These are phyloP conservation scores for Eutolmus rufibarbis DNA, from an alignment of 2,888 invertebrate species.

Conservation along the genomic window DNA sequence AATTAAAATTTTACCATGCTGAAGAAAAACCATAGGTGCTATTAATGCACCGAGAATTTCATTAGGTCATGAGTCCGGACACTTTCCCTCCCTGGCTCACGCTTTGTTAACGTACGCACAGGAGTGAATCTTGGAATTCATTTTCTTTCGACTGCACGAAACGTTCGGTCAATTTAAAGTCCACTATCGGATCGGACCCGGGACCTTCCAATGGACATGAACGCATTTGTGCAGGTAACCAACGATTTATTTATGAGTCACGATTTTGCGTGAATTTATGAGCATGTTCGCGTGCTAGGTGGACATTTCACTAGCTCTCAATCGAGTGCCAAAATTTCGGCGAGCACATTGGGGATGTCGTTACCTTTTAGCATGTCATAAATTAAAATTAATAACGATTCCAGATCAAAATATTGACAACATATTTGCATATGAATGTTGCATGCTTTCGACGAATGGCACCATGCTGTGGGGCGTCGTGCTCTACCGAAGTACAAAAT, in stretches of 20 bases:
- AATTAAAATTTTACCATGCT: not conserved
- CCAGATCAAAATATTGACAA: constrained; percentile 26
- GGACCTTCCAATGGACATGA: not conserved
- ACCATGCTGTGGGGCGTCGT: not conserved
- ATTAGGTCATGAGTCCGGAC: not conserved
- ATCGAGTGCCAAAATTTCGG: constrained; percentile 15
- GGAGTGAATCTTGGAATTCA: not conserved
- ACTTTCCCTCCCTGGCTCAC: not conserved
- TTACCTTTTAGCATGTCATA: constrained; percentile 1
- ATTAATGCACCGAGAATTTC: not conserved
- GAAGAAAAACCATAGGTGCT: not conserved
- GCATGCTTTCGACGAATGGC: not conserved
- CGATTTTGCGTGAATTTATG: not conserved
- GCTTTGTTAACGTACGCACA: not conserved
- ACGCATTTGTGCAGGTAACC: not conserved
- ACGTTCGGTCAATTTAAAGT: not conserved
- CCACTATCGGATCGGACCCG: not conserved
- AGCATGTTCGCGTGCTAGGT: not conserved
- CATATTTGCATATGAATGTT: constrained; percentile 1
- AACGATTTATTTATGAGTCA: not conserved
- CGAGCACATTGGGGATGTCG: not conserved
- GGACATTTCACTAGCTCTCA: not conserved
- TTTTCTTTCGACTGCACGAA: not conserved
- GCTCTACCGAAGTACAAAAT: not conserved
- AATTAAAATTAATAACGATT: not conserved